Evolutionary conservation across 2,797 vertebrate genomes (phyloP).

Genomic region (Acipenser oxyrinchus): DNA sequence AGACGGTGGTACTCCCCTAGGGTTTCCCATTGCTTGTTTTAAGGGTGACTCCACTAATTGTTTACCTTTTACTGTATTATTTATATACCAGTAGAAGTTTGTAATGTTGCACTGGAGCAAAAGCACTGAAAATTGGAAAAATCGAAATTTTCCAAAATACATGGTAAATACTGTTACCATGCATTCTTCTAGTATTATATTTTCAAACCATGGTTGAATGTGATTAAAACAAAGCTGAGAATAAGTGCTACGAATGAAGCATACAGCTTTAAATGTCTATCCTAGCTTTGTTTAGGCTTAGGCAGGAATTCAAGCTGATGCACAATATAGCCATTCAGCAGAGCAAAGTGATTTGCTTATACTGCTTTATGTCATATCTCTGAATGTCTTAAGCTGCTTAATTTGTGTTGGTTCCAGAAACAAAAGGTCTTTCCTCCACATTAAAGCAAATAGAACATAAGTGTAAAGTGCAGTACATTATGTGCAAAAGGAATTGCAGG

Average conservation of each 20-base stretch:
- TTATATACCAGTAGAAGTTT: too few species aligned
- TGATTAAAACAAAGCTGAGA: slow-evolving; percentile 45
- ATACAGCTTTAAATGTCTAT: slow-evolving; percentile 37
- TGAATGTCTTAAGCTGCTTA: slow-evolving; percentile 38
- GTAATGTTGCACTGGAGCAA: too few species aligned
- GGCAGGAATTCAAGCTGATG: slow-evolving; percentile 54
- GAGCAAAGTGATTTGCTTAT: slow-evolving; percentile 44
- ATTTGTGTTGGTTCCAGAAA: slow-evolving; percentile 30
- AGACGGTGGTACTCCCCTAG: too few species aligned
- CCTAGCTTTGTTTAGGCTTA: slow-evolving; percentile 43
- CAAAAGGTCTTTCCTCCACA: slow-evolving; percentile 23
- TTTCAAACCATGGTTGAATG: slow-evolving; percentile 40
- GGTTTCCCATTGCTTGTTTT: too few species aligned
- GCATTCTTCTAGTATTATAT: slow-evolving; percentile 35
- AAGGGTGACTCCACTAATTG: too few species aligned
- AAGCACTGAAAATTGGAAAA: too few species aligned
- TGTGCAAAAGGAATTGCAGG: too few species aligned
- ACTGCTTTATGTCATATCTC: slow-evolving; percentile 39
- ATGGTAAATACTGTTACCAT: slow-evolving; percentile 10
- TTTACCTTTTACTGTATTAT: too few species aligned
- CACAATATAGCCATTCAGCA: slow-evolving; percentile 47
- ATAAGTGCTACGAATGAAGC: slow-evolving; percentile 37
- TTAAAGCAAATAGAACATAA: slow-evolving; percentile 23
- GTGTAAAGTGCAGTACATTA: too few species aligned
- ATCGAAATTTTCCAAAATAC: too few species aligned